Conservation (phyloP, 2,888 invertebrate species). For the Dryococelus australis region DNA sequence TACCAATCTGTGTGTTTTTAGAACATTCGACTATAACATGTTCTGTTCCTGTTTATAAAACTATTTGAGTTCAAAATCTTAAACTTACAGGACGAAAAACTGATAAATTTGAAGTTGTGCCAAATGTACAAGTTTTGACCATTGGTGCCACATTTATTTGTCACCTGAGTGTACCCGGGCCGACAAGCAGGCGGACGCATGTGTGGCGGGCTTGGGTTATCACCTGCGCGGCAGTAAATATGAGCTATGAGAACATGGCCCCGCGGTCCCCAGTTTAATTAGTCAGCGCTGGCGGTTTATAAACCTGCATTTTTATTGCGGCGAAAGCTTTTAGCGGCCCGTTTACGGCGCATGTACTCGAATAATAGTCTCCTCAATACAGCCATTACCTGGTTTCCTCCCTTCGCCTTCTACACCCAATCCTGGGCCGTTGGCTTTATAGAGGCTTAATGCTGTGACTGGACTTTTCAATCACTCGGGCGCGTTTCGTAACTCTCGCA, state of each 20-base stretch:
- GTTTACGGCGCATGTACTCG: conserved; percentile 16
- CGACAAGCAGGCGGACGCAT: not conserved
- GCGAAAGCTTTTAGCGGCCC: conserved; percentile 25
- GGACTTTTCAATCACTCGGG: not conserved
- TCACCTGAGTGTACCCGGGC: not conserved
- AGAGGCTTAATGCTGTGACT: not conserved
- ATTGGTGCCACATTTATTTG: no score
- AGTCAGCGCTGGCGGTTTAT: not conserved
- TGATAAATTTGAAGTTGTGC: no score
- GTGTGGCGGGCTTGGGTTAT: not conserved
- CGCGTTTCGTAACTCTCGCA: not conserved
- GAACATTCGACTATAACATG: no score
- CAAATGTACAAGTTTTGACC: no score
- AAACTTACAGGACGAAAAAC: no score
- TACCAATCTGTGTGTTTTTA: no score
- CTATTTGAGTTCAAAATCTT: no score
- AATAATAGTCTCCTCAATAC: conserved; percentile 24
- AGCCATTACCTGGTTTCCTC: not conserved
- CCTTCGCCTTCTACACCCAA: not conserved
- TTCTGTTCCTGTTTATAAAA: no score
- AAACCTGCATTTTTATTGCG: not conserved
- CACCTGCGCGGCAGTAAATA: not conserved
- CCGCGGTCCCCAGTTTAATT: not conserved
- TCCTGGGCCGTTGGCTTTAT: not conserved
- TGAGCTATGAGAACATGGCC: not conserved